phyloP scores from a whole-genome alignment of 2,797 vertebrate species.

The Onychomys arenicola region DNA sequence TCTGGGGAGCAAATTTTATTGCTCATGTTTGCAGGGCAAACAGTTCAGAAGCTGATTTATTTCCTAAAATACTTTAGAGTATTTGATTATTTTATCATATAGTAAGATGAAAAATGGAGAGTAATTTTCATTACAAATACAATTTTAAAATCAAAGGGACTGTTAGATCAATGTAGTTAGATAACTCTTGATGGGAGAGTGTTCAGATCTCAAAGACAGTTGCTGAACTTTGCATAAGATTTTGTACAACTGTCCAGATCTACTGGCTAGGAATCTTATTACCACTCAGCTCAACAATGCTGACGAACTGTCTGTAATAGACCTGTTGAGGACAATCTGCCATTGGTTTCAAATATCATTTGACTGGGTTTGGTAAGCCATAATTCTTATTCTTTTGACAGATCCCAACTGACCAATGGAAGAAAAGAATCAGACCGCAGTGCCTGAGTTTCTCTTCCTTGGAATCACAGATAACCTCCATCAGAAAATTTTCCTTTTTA shows the following conservation, averaged over 20 bases:
- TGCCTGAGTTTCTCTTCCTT: slow-evolving; percentile 63
- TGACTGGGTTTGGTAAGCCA: background rate
- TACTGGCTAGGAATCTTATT: background rate
- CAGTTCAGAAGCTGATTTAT: background rate
- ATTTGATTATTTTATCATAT: background rate
- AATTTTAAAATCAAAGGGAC: background rate
- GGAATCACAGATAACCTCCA: slow-evolving; percentile 25
- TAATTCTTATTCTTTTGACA: background rate
- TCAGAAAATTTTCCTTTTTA: slow-evolving; percentile 30
- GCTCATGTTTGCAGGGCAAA: background rate
- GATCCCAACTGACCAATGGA: slow-evolving; percentile 34
- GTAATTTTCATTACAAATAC: background rate
- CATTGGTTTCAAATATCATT: background rate
- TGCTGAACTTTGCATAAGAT: background rate
- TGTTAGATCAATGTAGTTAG: background rate
- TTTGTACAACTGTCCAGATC: background rate
- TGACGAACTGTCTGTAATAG: background rate
- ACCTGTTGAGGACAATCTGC: background rate
- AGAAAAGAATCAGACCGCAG: slow-evolving; percentile 41
- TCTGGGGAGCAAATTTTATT: background rate
- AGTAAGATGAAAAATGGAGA: background rate
- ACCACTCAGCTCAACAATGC: background rate
- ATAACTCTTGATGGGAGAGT: background rate
- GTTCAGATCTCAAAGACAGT: background rate
- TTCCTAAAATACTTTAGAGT: background rate